Percentiles rank a stretch among this genome's conserved stretches.
Conservation (phyloP, 2,113 vertebrate species). For the Pseudolaguvia tuberculata region DNA sequence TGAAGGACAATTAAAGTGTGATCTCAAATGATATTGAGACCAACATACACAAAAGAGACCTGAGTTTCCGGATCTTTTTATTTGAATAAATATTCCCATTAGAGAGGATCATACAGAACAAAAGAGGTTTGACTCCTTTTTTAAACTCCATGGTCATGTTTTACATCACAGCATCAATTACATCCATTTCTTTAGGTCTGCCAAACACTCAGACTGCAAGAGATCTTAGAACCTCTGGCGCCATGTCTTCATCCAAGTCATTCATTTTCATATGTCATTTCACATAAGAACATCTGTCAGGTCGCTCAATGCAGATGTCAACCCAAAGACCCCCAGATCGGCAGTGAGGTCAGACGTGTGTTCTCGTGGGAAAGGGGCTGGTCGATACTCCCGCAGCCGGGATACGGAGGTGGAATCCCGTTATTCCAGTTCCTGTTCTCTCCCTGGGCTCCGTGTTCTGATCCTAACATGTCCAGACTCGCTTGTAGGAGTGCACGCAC, state of each 20-base stretch:
- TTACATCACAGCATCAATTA: constrained; percentile 4
- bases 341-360: constrained; percentile 22
- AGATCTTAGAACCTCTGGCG: background rate
- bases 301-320: background rate
- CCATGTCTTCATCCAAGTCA: background rate
- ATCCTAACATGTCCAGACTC: constrained; percentile 43
- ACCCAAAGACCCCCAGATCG: constrained; percentile 19
- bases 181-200: background rate
- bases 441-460: constrained; percentile 39
- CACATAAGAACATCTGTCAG: background rate
- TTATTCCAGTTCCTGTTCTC: constrained; percentile 46
- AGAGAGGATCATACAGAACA: constrained; percentile 6
- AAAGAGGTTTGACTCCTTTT: background rate
- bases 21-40: background rate
- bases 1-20: background rate
- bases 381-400: constrained; percentile 47
- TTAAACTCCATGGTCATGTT: background rate
- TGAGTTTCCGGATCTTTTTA: background rate
- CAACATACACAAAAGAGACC: constrained; percentile 4
- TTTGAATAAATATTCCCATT: constrained; percentile 4
- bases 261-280: background rate
- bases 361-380: constrained; percentile 51
- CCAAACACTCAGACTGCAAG: background rate
- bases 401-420: constrained; percentile 45
- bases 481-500: constrained; percentile 26